These are phyloP conservation scores for Origma solitaria DNA, from an alignment of 2,113 vertebrate species.

Conservation along the genomic window DNA sequence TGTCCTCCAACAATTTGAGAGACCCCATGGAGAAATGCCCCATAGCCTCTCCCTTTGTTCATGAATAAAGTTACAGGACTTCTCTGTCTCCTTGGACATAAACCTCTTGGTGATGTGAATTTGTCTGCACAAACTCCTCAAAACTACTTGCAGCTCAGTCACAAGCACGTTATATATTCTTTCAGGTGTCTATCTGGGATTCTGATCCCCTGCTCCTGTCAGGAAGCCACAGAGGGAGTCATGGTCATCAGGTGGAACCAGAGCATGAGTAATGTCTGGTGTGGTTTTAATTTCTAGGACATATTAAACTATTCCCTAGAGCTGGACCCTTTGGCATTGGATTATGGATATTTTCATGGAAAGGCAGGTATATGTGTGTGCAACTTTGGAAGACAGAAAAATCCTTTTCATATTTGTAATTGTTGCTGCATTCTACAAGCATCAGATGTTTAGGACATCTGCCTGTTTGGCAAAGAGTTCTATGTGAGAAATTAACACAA, in stretches of 20 bases:
- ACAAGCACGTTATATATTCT: rapidly evolving
- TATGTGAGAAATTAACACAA: neutral
- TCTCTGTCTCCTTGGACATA: neutral
- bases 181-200: rapidly evolving
- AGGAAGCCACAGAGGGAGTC: neutral
- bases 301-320: neutral
- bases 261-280: neutral
- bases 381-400: neutral
- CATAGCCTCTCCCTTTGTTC: neutral
- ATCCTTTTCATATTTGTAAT: neutral
- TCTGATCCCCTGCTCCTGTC: neutral
- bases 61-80: neutral
- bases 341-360: neutral
- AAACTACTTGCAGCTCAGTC: neutral
- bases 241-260: rapidly evolving
- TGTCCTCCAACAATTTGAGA: neutral
- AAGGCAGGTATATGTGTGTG: neutral
- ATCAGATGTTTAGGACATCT: no score
- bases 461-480: neutral
- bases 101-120: neutral
- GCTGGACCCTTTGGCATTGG: neutral
- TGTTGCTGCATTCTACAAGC: neutral
- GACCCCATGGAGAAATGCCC: neutral
- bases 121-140: neutral
- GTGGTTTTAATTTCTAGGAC: no score